A percentile compares a stretch with the other conserved stretches of the same genome.
These are phyloP conservation scores for Clinocottus analis DNA, from an alignment of 2,113 vertebrate species.

Conservation along the genomic window DNA sequence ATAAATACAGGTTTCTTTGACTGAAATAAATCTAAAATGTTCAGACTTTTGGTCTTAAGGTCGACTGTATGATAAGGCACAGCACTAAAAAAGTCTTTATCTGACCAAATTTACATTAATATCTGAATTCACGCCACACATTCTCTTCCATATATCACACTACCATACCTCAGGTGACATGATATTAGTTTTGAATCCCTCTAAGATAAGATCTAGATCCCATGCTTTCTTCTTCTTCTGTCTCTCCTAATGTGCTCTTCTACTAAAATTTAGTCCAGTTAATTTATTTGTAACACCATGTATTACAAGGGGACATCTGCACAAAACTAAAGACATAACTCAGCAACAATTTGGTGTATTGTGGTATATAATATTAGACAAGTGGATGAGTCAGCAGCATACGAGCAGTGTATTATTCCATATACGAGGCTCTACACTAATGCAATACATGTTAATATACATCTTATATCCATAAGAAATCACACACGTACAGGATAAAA, in stretches of 20 bases:
- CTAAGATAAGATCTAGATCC: not conserved
- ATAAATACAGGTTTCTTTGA: too few relatives aligned
- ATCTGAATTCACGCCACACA: slow-evolving; percentile 29
- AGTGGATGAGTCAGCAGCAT: not conserved
- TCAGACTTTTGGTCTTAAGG: not conserved
- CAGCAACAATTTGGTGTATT: not conserved
- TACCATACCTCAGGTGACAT: not conserved
- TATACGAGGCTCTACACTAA: not conserved
- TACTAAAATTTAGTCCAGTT: not conserved
- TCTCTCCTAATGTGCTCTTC: not conserved
- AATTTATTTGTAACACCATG: not conserved
- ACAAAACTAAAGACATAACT: not conserved
- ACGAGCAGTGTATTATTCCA: not conserved
- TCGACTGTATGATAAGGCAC: not conserved
- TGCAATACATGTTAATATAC: not conserved
- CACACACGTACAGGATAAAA: not conserved
- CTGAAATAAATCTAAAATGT: not conserved
- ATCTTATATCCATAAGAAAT: not conserved
- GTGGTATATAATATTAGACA: not conserved
- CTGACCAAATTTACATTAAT: not conserved
- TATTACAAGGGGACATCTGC: not conserved
- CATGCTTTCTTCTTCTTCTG: not conserved
- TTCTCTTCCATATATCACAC: not conserved
- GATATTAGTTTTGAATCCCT: too few relatives aligned
- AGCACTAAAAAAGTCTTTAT: not conserved